Base-by-base conservation (phyloP, 2,888 invertebrate genomes). In the Philonicus albiceps region DNA sequence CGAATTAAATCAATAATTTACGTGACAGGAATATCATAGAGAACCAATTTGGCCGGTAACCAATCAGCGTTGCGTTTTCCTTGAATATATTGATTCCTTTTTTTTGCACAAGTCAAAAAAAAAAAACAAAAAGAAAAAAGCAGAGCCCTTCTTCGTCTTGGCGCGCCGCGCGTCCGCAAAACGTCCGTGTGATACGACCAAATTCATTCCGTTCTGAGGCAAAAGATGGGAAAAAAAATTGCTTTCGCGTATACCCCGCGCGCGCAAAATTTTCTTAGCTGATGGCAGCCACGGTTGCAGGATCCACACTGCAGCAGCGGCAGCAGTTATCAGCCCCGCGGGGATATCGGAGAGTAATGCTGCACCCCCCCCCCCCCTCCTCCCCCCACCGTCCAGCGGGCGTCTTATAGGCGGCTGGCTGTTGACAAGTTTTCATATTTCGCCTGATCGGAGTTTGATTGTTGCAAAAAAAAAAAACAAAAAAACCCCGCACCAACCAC, bases 1-100 rank as follows among this genome's bases (percentile, higher is more conserved):
- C 74, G 87, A 87, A 87, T 87, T 87, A 86, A 86, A 87, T 87
- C 87, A 87, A 87, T 87, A 87, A 87, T 87, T 87, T 87, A 87
- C 87, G 87, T 87, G 87, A 87, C 87, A 87, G 81, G 87, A 87
- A 87, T 87, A 87, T 86, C 85, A 86, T 85, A 86, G 85, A 86
- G 85, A 85, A 78, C 55, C 85, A 76, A 86, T 86, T 86, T 76
- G 55, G 31, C 49, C 31, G 31, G 55, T 37, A 34, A 64, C 81
- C 81, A 81, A 81, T 81, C 81, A 64, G 81, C 30, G 34, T 22
- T 7, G 31, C 27, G 31, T 53, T 81, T 43, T 53, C 64, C 81
- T 81, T 81, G 55, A 55, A 64, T 81, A 55, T 81, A 81, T 81
- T 81, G 81, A 81, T 81, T 81, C 64, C 81, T 55, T 81, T 81